Percentiles rank a stretch among this genome's conserved stretches.
These are phyloP conservation scores for Hirundichthys speculiger DNA, from an alignment of 2,113 vertebrate species.

Conservation along the genomic window DNA sequence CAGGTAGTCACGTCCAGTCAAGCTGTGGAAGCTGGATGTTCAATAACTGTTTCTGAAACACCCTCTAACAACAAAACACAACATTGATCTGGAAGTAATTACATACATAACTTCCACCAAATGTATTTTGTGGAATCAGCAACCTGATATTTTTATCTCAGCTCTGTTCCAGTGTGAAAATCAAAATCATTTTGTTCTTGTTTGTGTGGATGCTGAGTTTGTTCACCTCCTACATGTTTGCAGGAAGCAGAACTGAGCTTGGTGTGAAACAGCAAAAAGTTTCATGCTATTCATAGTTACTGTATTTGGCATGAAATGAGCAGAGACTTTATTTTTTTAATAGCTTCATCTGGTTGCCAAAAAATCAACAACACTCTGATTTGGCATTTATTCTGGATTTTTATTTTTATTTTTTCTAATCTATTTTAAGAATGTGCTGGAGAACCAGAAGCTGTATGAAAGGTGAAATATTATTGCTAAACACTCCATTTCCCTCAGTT, in stretches of 20 bases:
- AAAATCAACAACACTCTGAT: not conserved
- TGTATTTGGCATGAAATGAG: slow-evolving; percentile 28
- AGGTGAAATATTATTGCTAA: slow-evolving; percentile 41
- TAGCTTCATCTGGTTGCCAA: no score
- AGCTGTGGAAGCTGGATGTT: no score
- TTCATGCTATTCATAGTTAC: slow-evolving; percentile 33
- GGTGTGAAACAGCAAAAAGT: slow-evolving; percentile 19
- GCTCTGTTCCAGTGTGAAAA: slow-evolving; percentile 19
- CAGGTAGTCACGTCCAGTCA: no score
- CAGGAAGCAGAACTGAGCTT: slow-evolving; percentile 35
- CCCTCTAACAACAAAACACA: not conserved
- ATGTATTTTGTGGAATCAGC: slow-evolving; percentile 3
- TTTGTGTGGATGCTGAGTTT: slow-evolving; percentile 45
- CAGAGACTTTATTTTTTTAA: slow-evolving; percentile 1
- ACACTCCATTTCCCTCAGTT: no score
- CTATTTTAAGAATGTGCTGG: slow-evolving; percentile 10
- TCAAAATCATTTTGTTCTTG: slow-evolving; percentile 18
- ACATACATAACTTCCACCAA: not conserved
- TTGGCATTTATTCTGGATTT: slow-evolving; percentile 13
- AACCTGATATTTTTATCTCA: slow-evolving; percentile 15
- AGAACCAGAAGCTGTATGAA: slow-evolving; percentile 16
- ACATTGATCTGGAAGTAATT: not conserved
- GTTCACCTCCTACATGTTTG: slow-evolving; percentile 53
- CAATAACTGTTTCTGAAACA: not conserved
- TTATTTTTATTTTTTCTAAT: slow-evolving; percentile 16